Evolutionary conservation across 2,113 vertebrate species (phyloP).

Genomic region (Phaethon lepturus): DNA sequence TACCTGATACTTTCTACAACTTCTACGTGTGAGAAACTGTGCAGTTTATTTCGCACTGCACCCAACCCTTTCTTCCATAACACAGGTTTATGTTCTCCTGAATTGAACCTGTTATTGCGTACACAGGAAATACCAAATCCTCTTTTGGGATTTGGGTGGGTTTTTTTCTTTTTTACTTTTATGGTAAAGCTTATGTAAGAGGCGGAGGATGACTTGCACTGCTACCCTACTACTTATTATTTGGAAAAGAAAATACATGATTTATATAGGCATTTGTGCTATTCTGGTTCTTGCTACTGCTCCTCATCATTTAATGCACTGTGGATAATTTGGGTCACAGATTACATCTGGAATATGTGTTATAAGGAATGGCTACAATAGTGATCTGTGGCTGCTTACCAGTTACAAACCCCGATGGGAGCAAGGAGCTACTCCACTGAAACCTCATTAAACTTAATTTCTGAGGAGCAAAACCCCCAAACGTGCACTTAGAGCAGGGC

Average conservation of each 20-base stretch:
- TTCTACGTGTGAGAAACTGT: neutral
- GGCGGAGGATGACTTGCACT: neutral
- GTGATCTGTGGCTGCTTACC: neutral
- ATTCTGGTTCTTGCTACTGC: neutral
- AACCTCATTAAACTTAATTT: neutral
- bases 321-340: neutral
- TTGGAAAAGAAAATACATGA: neutral
- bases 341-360: neutral
- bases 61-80: neutral
- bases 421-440: neutral
- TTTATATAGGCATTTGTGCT: neutral
- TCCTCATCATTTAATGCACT: neutral
- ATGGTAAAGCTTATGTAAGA: neutral
- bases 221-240: neutral
- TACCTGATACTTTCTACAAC: neutral
- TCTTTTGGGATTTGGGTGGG: neutral
- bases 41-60: neutral
- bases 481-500: neutral
- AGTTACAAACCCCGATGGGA: neutral
- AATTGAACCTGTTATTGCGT: rapidly evolving
- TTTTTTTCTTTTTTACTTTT: neutral
- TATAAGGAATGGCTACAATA: neutral
- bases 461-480: neutral
- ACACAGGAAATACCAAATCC: neutral
- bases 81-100: neutral